phyloP scores from a whole-genome alignment of 1,140 invertebrate species.

The Lamellibrachia luymesi region DNA sequence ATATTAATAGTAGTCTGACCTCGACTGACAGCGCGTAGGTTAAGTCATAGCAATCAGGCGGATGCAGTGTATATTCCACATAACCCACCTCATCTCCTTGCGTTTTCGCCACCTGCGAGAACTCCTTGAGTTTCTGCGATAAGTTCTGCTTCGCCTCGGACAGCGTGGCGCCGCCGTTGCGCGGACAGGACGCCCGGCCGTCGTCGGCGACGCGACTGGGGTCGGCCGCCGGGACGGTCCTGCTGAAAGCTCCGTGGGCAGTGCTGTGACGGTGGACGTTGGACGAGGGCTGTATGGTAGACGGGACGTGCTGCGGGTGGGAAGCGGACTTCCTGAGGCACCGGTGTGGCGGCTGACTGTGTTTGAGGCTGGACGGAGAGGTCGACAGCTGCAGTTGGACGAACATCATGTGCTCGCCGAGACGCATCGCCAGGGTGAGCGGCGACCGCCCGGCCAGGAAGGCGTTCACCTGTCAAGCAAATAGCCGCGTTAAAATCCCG shows the following conservation, averaged over 20 bases:
- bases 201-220: background rate
- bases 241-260: slow-evolving; percentile 27
- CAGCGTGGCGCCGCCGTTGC: slow-evolving; percentile 62
- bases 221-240: background rate
- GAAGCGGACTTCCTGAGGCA: background rate
- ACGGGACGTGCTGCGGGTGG: background rate
- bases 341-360: background rate
- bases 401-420: slow-evolving; percentile 95
- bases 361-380: slow-evolving; percentile 59
- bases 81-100: background rate
- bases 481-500: background rate
- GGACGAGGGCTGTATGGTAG: background rate
- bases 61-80: background rate
- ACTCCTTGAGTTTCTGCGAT: slow-evolving; percentile 84
- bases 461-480: slow-evolving; percentile 75
- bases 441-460: slow-evolving; percentile 91
- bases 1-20: no score
- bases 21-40: no score
- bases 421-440: slow-evolving; percentile 87
- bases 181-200: slow-evolving; percentile 20
- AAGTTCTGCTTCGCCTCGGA: slow-evolving; percentile 86
- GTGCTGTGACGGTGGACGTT: slow-evolving; percentile 34
- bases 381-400: slow-evolving; percentile 91
- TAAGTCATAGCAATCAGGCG: no score
- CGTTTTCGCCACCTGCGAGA: slow-evolving; percentile 64